phyloP scores from a whole-genome alignment of 2,797 vertebrate genomes.

The Thripadectes ignobilis region DNA sequence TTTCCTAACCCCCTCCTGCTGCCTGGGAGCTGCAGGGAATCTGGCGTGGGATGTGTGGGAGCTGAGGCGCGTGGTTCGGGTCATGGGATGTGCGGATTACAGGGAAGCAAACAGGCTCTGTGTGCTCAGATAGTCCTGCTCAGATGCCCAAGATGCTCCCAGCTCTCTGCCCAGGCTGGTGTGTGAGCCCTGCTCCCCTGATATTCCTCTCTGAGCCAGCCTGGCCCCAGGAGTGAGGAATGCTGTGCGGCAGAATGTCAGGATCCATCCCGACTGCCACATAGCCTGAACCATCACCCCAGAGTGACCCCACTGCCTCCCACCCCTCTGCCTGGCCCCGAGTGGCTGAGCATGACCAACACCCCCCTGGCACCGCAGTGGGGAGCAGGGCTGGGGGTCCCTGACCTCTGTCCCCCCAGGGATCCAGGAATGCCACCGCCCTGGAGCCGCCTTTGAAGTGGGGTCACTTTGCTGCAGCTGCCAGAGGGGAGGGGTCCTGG shows the following conservation, averaged over 20 bases:
- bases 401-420: not conserved
- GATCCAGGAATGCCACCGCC: not conserved
- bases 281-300: not conserved
- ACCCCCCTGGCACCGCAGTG: accelerated
- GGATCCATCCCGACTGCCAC: not conserved
- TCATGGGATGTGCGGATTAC: accelerated
- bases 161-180: not conserved
- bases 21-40: not conserved
- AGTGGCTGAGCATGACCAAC: accelerated
- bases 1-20: not conserved
- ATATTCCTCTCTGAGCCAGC: too few relatives aligned
- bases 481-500: not conserved
- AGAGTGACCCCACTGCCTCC: not conserved
- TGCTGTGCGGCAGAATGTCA: not conserved
- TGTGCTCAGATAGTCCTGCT: accelerated
- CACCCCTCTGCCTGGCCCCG: not conserved
- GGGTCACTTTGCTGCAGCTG: slow-evolving; percentile 1
- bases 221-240: not conserved
- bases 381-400: not conserved
- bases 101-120: accelerated
- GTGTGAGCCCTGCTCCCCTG: not conserved
- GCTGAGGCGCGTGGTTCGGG: accelerated
- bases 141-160: accelerated
- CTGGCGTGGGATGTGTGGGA: accelerated
- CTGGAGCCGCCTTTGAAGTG: not conserved